Conservation (phyloP, 1,140 invertebrate species). For the Formica selysi region DNA sequence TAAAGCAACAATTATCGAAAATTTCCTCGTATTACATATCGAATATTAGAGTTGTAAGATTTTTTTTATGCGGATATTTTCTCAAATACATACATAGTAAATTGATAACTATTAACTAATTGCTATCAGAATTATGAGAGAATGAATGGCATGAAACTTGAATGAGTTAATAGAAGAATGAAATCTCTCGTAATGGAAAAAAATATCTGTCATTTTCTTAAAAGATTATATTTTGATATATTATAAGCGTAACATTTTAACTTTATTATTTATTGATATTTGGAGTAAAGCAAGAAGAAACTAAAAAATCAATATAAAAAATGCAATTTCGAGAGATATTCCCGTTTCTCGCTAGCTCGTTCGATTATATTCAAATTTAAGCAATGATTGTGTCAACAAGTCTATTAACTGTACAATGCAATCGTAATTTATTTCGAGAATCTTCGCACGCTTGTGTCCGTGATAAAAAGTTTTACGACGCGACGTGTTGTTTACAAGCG, state of each 20-base stretch:
- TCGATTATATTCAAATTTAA: slow-evolving; percentile 5
- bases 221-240: not conserved
- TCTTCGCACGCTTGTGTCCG: slow-evolving; percentile 20
- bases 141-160: not conserved
- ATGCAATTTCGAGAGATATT: not conserved
- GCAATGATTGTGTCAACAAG: slow-evolving; percentile 47
- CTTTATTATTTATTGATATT: slow-evolving; percentile 6
- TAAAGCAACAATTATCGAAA: not conserved
- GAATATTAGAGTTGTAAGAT: not conserved
- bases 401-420: slow-evolving; percentile 39
- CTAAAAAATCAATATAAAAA: not conserved
- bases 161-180: not conserved
- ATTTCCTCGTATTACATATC: not conserved
- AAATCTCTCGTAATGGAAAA: not conserved
- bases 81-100: not conserved
- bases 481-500: slow-evolving; percentile 32
- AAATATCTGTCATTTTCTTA: not conserved
- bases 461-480: slow-evolving; percentile 48
- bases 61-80: not conserved
- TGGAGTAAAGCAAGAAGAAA: not conserved
- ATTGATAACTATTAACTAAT: not conserved
- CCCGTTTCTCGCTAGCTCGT: not conserved
- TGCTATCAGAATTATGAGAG: not conserved
- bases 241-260: not conserved
- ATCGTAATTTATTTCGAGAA: slow-evolving; percentile 45